These are phyloP conservation scores for Agonopterix subpropinquella DNA, from an alignment of 2,888 invertebrate genomes.

Conservation along the genomic window DNA sequence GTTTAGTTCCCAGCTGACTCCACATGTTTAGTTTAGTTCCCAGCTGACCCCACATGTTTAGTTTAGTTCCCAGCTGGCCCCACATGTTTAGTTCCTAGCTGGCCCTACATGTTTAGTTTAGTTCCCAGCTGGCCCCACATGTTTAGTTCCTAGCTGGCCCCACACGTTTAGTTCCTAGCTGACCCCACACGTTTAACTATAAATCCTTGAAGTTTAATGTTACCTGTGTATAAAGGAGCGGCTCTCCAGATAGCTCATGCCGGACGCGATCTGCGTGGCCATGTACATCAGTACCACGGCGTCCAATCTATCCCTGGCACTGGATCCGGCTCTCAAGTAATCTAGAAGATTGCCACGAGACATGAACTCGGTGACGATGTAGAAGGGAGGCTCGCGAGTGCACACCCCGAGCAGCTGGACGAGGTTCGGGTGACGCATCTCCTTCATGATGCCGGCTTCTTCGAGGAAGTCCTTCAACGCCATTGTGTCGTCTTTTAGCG, in stretches of 20 bases:
- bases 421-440: slow-evolving; percentile 99
- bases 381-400: slow-evolving; percentile 98
- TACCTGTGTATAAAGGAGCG: slow-evolving; percentile 95
- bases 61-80: too few species aligned
- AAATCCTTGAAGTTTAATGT: neutral
- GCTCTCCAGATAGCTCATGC: slow-evolving; percentile 98
- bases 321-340: slow-evolving; percentile 92
- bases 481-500: slow-evolving; percentile 95
- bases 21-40: too few species aligned
- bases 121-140: too few species aligned
- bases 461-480: slow-evolving; percentile 99
- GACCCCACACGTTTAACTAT: too few species aligned
- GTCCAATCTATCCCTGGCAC: slow-evolving; percentile 89
- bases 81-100: too few species aligned
- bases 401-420: slow-evolving; percentile 99
- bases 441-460: slow-evolving; percentile 99
- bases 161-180: too few species aligned
- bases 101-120: too few species aligned
- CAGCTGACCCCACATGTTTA: too few species aligned
- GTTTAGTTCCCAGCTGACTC: too few species aligned
- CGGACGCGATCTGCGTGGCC: slow-evolving; percentile 99
- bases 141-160: too few species aligned
- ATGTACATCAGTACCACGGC: slow-evolving; percentile 98
- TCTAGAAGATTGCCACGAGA: slow-evolving; percentile 98
- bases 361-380: slow-evolving; percentile 99